phyloP scores from a whole-genome alignment of 2,888 invertebrate genomes.

The Apoda limacodes region DNA sequence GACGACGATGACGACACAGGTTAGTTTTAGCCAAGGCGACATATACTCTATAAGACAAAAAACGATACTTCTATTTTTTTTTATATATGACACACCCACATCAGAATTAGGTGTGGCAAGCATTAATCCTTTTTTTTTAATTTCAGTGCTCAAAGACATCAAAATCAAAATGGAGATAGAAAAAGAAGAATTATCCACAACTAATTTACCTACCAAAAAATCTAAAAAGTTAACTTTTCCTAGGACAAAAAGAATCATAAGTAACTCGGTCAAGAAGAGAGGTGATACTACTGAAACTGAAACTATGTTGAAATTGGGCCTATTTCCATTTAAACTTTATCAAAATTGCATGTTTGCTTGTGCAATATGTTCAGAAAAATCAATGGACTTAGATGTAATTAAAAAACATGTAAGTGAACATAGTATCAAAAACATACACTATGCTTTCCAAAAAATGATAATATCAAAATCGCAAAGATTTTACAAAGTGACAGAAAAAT shows the following conservation, averaged over 20 bases:
- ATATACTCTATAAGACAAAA: too few species aligned
- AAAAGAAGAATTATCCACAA: too few species aligned
- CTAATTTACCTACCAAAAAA: too few species aligned
- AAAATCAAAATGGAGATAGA: background rate
- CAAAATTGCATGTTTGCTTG: slow-evolving; percentile 39
- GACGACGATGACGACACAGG: too few species aligned
- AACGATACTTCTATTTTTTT: too few species aligned
- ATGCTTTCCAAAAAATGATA: slow-evolving; percentile 52
- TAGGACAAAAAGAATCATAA: too few species aligned
- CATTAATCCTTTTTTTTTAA: background rate
- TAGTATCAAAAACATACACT: slow-evolving; percentile 33
- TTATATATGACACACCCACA: too few species aligned
- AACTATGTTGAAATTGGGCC: slow-evolving; percentile 34
- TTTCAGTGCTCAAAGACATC: background rate
- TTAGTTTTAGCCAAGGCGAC: too few species aligned
- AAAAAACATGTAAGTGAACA: slow-evolving; percentile 40
- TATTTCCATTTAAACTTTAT: slow-evolving; percentile 53
- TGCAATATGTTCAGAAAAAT: slow-evolving; percentile 42
- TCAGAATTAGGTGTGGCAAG: too few species aligned
- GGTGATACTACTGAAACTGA: slow-evolving; percentile 37
- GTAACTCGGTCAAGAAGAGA: slow-evolving; percentile 26
- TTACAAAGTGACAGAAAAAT: slow-evolving; percentile 27
- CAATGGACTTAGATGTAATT: slow-evolving; percentile 35
- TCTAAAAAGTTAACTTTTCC: too few species aligned
- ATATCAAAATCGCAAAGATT: slow-evolving; percentile 40